A percentile compares a stretch with the other conserved stretches of the same genome.
Evolutionary conservation across 2,888 invertebrate species (phyloP).

Genomic region (Caenorhabditis imperialis): DNA sequence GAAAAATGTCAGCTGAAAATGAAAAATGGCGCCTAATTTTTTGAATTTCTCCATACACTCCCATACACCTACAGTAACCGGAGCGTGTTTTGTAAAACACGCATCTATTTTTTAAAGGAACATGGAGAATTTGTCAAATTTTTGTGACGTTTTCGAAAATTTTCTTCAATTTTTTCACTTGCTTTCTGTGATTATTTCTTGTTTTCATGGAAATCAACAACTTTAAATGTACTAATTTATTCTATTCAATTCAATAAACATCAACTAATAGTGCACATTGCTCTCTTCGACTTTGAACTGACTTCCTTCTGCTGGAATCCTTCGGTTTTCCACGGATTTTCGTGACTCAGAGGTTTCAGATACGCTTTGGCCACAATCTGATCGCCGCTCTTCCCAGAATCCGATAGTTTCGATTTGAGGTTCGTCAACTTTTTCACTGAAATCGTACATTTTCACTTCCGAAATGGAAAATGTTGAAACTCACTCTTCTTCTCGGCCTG

Average conservation of each 20-base stretch:
- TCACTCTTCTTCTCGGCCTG: conserved; percentile 32
- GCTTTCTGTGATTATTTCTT: too few relatives aligned
- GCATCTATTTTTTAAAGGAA: conserved; percentile 5
- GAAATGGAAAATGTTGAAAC: background rate
- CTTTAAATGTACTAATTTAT: background rate
- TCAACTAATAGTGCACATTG: conserved; percentile 18
- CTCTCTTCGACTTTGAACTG: background rate
- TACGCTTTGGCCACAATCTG: conserved; percentile 10
- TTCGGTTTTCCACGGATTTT: conserved; percentile 32
- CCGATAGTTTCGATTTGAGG: conserved; percentile 22
- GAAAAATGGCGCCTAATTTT: too few relatives aligned
- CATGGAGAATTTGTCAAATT: background rate
- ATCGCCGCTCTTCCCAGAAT: conserved; percentile 7
- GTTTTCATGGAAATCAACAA: too few relatives aligned
- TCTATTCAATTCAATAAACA: background rate
- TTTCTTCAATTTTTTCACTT: too few relatives aligned
- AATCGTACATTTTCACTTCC: background rate
- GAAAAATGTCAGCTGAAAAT: too few relatives aligned
- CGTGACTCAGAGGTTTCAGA: conserved; percentile 18
- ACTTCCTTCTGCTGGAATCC: conserved; percentile 11
- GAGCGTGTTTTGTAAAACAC: too few relatives aligned
- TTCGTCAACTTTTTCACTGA: conserved; percentile 24
- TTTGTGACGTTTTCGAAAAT: too few relatives aligned
- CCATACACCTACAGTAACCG: too few relatives aligned
- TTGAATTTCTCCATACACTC: too few relatives aligned